These are phyloP conservation scores for Epizoanthus scotinus DNA, from an alignment of 92 coral and sea anemone genomes.

Conservation along the genomic window DNA sequence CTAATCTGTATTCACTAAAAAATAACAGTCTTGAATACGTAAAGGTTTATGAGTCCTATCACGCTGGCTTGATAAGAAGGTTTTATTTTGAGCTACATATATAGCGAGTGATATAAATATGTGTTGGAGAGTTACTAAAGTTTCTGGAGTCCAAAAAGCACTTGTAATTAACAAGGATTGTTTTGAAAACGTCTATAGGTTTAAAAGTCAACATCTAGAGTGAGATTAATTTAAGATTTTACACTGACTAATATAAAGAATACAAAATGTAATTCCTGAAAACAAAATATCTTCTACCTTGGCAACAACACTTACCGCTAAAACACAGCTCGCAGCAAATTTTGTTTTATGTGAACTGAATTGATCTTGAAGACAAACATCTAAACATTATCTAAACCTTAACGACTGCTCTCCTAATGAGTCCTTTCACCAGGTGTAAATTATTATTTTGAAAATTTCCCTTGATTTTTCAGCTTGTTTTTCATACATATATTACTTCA, in stretches of 20 bases:
- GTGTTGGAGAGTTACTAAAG: too few species aligned
- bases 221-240: background rate
- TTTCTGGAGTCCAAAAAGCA: too few species aligned
- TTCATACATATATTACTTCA: too few species aligned
- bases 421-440: too few species aligned
- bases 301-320: conserved; percentile 1
- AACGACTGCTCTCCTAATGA: too few species aligned
- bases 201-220: background rate
- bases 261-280: background rate
- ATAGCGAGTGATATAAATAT: too few species aligned
- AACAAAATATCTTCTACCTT: background rate
- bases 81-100: background rate
- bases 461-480: too few species aligned
- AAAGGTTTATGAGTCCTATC: background rate
- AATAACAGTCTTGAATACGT: background rate
- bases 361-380: background rate
- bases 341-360: background rate
- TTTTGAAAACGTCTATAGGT: conserved; percentile 12
- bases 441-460: too few species aligned
- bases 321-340: background rate
- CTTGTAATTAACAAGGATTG: background rate
- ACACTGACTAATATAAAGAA: background rate
- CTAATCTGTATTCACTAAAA: conserved; percentile 3
- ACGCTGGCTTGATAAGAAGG: conserved; percentile 3
- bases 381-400: background rate